Percentiles rank a stretch among this genome's conserved stretches.
Evolutionary conservation across 2,113 vertebrate species (phyloP).

Genomic region (Butorides virescens): DNA sequence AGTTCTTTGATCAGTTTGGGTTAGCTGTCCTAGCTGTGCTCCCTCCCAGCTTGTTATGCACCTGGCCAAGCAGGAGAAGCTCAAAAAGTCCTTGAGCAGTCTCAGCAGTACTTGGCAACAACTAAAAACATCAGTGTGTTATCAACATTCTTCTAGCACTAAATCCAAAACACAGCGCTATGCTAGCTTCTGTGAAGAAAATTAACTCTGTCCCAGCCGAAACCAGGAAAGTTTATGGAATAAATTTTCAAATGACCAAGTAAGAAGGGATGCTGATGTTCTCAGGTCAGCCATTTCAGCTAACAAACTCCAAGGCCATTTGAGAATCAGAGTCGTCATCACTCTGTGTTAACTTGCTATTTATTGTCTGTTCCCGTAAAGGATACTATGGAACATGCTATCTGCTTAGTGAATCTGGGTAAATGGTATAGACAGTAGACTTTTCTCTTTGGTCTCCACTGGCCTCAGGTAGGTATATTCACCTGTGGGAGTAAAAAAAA

Average conservation of each 20-base stretch:
- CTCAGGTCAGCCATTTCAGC: not conserved
- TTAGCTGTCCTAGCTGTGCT: too few relatives aligned
- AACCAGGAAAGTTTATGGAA: not conserved
- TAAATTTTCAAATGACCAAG: not conserved
- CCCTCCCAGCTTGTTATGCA: too few relatives aligned
- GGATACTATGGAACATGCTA: not conserved
- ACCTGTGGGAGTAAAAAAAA: not conserved
- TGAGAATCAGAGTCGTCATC: not conserved
- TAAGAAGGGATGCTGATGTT: not conserved
- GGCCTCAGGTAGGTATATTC: rapidly evolving
- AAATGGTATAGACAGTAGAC: rapidly evolving
- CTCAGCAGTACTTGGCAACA: too few relatives aligned
- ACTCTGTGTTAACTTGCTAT: not conserved
- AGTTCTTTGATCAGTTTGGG: too few relatives aligned
- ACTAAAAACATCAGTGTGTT: too few relatives aligned
- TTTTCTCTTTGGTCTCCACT: not conserved
- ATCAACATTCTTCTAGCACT: too few relatives aligned
- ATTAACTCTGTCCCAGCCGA: too few relatives aligned
- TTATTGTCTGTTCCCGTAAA: not conserved
- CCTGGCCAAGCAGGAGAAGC: too few relatives aligned
- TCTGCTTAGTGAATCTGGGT: not conserved
- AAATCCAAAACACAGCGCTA: too few relatives aligned
- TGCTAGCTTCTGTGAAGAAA: too few relatives aligned
- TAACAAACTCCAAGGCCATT: not conserved
- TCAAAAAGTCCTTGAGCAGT: too few relatives aligned